Conservation (phyloP, 2,888 invertebrate species). For the Pasiphila rectangulata region DNA sequence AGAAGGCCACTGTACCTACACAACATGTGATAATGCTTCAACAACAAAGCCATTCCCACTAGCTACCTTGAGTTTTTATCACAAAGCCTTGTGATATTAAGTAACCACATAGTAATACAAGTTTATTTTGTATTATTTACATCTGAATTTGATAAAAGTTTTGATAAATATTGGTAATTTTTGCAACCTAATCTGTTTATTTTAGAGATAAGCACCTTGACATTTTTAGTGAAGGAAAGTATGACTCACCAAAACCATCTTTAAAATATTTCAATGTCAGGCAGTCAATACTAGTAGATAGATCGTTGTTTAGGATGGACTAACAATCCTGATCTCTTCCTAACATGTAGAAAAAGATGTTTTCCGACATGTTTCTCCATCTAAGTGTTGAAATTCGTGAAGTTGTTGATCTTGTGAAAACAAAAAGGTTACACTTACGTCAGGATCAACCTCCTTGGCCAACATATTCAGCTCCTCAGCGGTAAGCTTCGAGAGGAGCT, state of each 20-base stretch:
- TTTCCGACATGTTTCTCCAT: no score
- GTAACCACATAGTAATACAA: background rate
- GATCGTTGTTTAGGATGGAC: no score
- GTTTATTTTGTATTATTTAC: background rate
- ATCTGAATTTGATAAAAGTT: background rate
- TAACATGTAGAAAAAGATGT: no score
- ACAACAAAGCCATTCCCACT: constrained; percentile 24
- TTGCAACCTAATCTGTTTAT: no score
- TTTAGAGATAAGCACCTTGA: no score
- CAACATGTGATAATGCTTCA: constrained; percentile 36
- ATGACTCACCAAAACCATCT: background rate
- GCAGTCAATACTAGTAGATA: no score
- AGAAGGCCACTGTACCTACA: constrained; percentile 42
- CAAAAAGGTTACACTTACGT: constrained; percentile 88
- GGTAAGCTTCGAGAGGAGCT: constrained; percentile 94
- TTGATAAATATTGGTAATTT: no score
- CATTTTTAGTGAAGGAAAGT: background rate
- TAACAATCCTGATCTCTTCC: no score
- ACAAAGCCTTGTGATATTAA: background rate
- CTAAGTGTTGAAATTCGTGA: no score
- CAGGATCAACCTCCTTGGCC: constrained; percentile 99
- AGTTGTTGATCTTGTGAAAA: no score
- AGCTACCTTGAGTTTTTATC: constrained; percentile 9
- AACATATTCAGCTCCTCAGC: constrained; percentile 98
- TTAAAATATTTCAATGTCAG: background rate